phyloP scores from a whole-genome alignment of 2,888 invertebrate species.

The Lycophotia porphyrea region DNA sequence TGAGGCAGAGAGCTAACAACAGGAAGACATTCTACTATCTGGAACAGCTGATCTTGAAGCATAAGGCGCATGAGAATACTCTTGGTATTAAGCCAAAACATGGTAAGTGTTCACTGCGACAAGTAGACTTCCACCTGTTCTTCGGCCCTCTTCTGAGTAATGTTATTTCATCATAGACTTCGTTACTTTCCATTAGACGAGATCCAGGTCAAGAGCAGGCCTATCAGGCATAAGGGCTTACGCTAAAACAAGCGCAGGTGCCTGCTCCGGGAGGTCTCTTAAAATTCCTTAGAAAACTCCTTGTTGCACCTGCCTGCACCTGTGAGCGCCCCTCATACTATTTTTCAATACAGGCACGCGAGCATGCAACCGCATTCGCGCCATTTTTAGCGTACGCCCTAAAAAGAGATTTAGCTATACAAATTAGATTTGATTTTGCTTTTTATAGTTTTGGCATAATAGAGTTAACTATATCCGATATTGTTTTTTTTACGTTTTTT shows the following conservation, averaged over 20 bases:
- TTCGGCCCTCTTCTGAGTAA: background rate
- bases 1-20: conserved; percentile 96
- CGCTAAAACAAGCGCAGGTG: background rate
- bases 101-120: conserved; percentile 87
- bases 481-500: background rate
- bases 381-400: background rate
- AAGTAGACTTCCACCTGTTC: background rate
- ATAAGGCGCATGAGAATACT: conserved; percentile 97
- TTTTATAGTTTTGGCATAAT: background rate
- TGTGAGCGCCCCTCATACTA: background rate
- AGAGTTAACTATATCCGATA: background rate
- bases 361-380: background rate
- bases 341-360: background rate
- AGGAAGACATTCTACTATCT: conserved; percentile 99
- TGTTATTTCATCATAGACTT: background rate
- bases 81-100: conserved; percentile 96
- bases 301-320: too few species aligned
- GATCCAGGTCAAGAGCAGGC: background rate
- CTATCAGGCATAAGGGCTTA: background rate
- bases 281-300: background rate
- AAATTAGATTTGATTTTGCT: too few species aligned
- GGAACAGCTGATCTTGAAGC: conserved; percentile 98
- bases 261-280: background rate
- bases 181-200: background rate
- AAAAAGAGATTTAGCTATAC: too few species aligned